Conservation (phyloP, 2,888 invertebrate species). For the Tholera decimalis region DNA sequence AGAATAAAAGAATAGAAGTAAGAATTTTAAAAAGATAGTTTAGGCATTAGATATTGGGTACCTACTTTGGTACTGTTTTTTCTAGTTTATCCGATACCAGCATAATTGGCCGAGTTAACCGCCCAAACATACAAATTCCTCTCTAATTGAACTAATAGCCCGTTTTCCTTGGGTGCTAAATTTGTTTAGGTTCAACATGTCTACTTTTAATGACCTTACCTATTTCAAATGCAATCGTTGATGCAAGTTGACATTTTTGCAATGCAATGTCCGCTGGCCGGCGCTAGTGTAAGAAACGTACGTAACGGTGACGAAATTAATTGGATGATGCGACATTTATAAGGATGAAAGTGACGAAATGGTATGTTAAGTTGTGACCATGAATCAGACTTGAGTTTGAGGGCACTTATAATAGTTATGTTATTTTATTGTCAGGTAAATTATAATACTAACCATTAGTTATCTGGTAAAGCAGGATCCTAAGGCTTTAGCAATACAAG, state of each 20-base stretch:
- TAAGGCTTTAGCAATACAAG: neutral
- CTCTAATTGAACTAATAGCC: conserved; percentile 69
- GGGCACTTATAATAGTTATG: too few species aligned
- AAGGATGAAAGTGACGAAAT: conserved; percentile 25
- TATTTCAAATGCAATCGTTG: conserved; percentile 70
- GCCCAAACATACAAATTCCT: conserved; percentile 71
- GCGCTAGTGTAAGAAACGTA: conserved; percentile 61
- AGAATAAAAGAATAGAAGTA: too few species aligned
- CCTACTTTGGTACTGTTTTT: too few species aligned
- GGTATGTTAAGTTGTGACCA: conserved; percentile 10
- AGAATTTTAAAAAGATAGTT: too few species aligned
- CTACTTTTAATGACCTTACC: conserved; percentile 69
- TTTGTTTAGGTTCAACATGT: conserved; percentile 63
- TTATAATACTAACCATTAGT: neutral
- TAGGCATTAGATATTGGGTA: too few species aligned
- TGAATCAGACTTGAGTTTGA: conserved; percentile 10
- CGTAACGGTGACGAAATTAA: conserved; percentile 62
- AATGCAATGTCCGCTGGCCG: conserved; percentile 57
- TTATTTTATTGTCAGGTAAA: neutral
- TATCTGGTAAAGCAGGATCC: neutral
- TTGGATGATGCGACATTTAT: conserved; percentile 57
- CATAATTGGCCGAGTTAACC: conserved; percentile 51
- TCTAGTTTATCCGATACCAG: conserved; percentile 1
- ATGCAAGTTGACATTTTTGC: conserved; percentile 68
- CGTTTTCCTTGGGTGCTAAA: conserved; percentile 70